Evolutionary conservation across 1,140 invertebrate genomes (phyloP).

Genomic region (Drosophila cardini): DNA sequence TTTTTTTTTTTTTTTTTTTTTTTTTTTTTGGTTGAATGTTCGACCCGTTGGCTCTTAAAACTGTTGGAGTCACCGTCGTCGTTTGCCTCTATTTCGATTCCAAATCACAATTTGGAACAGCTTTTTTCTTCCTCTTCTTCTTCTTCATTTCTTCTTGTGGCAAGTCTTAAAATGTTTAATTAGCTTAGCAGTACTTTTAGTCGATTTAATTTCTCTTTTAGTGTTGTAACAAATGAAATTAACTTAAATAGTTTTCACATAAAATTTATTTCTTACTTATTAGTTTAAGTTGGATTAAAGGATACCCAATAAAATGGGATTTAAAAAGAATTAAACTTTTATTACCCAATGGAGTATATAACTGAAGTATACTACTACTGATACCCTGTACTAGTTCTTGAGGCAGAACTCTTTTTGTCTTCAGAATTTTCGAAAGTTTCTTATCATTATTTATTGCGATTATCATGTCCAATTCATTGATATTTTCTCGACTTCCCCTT

Average conservation of each 20-base stretch:
- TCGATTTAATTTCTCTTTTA: constrained; percentile 25
- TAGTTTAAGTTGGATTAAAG: not conserved
- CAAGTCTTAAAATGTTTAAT: constrained; percentile 24
- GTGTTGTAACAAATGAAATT: not conserved
- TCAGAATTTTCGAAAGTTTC: constrained; percentile 9
- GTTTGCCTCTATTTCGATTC: constrained; percentile 33
- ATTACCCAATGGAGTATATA: too few relatives aligned
- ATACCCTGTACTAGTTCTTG: not conserved
- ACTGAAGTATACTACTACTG: not conserved
- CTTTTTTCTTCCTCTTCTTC: not conserved
- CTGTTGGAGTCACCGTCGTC: constrained; percentile 11
- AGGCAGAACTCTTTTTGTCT: constrained; percentile 7
- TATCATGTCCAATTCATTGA: constrained; percentile 39
- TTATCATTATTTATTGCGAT: constrained; percentile 11
- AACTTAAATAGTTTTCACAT: not conserved
- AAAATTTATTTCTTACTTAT: not conserved
- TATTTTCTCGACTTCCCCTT: constrained; percentile 26
- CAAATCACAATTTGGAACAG: constrained; percentile 14
- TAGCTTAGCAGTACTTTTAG: constrained; percentile 33
- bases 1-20: constrained; percentile 33
- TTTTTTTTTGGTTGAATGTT: constrained; percentile 51
- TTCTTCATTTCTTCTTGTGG: not conserved
- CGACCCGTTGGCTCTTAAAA: constrained; percentile 22
- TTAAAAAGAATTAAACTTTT: too few relatives aligned
- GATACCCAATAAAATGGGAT: not conserved